phyloP scores from a whole-genome alignment of 1,140 invertebrate species.

The Andricus grossulariae region DNA sequence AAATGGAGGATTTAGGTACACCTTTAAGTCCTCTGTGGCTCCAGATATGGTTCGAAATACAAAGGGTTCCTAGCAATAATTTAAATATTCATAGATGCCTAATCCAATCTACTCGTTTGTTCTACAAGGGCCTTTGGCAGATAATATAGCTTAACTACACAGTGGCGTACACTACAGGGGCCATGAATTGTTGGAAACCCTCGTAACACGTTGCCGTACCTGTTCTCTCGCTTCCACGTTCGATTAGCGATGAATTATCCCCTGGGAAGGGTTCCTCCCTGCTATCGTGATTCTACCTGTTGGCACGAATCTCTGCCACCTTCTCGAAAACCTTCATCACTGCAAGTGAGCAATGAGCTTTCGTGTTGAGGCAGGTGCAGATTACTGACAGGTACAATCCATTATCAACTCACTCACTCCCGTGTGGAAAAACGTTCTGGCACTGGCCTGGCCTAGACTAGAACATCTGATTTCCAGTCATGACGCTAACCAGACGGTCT shows the following conservation, averaged over 20 bases:
- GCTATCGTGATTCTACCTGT: slow-evolving; percentile 60
- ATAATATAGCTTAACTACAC: slow-evolving; percentile 58
- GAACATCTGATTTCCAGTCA: no score
- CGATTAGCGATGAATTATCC: slow-evolving; percentile 67
- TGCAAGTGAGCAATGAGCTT: slow-evolving; percentile 20
- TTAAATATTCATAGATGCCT: slow-evolving; percentile 23
- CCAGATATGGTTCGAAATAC: not conserved
- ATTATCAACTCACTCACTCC: not conserved
- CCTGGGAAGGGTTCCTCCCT: slow-evolving; percentile 45
- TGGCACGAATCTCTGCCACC: slow-evolving; percentile 48
- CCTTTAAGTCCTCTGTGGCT: slow-evolving; percentile 2
- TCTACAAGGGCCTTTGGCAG: slow-evolving; percentile 51
- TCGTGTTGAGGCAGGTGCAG: slow-evolving; percentile 33
- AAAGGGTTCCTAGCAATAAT: slow-evolving; percentile 23
- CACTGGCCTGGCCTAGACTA: no score
- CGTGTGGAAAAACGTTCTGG: no score
- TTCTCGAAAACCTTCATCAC: slow-evolving; percentile 30
- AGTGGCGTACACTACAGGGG: slow-evolving; percentile 43
- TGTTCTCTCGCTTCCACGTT: slow-evolving; percentile 62
- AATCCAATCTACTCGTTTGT: slow-evolving; percentile 32
- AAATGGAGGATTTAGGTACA: slow-evolving; percentile 2
- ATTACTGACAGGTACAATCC: slow-evolving; percentile 36
- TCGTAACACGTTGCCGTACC: slow-evolving; percentile 52
- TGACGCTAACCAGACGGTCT: no score
- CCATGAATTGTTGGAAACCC: slow-evolving; percentile 56